These are phyloP conservation scores for Seriola dumerili DNA, from an alignment of 2,113 vertebrate species.

Conservation along the genomic window DNA sequence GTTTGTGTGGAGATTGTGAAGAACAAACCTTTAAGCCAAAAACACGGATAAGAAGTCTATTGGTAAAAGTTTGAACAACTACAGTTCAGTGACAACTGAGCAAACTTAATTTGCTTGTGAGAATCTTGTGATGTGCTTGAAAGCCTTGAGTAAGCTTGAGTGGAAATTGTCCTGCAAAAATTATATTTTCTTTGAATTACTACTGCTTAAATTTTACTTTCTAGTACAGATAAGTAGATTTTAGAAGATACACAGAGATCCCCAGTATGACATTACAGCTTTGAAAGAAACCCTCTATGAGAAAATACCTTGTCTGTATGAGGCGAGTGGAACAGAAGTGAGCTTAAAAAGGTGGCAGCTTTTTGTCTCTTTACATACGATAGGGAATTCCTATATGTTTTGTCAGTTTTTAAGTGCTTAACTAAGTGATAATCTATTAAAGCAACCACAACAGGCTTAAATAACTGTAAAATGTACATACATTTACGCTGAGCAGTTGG, in stretches of 20 bases:
- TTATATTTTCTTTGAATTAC: neutral
- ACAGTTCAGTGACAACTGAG: neutral
- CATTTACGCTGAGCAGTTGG: neutral
- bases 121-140: neutral
- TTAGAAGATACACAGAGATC: neutral
- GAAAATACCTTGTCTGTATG: neutral
- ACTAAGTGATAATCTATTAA: conserved; percentile 5
- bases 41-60: too few relatives aligned
- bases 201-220: neutral
- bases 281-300: neutral
- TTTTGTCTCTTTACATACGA: neutral
- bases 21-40: neutral
- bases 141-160: neutral
- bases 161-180: neutral
- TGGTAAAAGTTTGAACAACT: neutral
- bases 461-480: conserved; percentile 1
- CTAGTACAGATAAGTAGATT: neutral
- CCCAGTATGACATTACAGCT: conserved; percentile 4
- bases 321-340: neutral
- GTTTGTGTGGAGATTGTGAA: neutral
- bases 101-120: neutral
- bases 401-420: neutral
- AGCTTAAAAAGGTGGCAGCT: neutral
- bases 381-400: neutral
- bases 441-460: conserved; percentile 3